Base-by-base conservation (phyloP, 2,888 invertebrate genomes). In the Eustalomyia histrio region DNA sequence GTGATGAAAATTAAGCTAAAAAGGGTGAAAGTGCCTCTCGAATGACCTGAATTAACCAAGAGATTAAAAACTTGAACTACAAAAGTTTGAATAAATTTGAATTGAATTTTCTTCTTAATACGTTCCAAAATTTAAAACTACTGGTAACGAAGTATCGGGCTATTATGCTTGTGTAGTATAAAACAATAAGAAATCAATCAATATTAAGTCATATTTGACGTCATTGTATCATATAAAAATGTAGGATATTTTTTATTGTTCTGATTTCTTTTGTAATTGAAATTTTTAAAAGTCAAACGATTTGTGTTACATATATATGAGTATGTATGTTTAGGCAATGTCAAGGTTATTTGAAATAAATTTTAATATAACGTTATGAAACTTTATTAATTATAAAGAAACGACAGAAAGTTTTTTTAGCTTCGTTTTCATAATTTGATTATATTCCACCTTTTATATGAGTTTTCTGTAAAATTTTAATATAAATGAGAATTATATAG, bases 131-230 rank as follows among this genome's bases (percentile, higher is more conserved):
- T n/a, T n/a, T n/a, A n/a, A n/a, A n/a, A n/a, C n/a, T n/a, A n/a
- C n/a, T n/a, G n/a, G n/a, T n/a, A n/a, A n/a, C n/a, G n/a, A n/a
- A n/a, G n/a, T n/a, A n/a, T n/a, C n/a, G n/a, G n/a, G n/a, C n/a
- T n/a, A n/a, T n/a, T n/a, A n/a, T n/a, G n/a, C n/a, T n/a, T n/a
- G n/a, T 12, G 14, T 39, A 39, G 12, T 43, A 67, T 39, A 16
- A 33, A 60, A 52, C 47, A 60, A 76, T 50, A 53, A 12, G 47
- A 60, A 43, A 74, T 78, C 76, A 78, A 76, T 81, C 69, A 60
- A 39, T 72, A 58, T 72, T 63, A 52, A 76, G 63, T 63, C 68
- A 64, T 47, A 64, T 50, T 69, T 80, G 80, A 80, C 76, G 80
- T 80, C 80, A 76, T 67, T 29, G 16, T 21, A 71, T 47, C 0